phyloP scores from a whole-genome alignment of 1,140 invertebrate genomes.

The Caerostris darwini region DNA sequence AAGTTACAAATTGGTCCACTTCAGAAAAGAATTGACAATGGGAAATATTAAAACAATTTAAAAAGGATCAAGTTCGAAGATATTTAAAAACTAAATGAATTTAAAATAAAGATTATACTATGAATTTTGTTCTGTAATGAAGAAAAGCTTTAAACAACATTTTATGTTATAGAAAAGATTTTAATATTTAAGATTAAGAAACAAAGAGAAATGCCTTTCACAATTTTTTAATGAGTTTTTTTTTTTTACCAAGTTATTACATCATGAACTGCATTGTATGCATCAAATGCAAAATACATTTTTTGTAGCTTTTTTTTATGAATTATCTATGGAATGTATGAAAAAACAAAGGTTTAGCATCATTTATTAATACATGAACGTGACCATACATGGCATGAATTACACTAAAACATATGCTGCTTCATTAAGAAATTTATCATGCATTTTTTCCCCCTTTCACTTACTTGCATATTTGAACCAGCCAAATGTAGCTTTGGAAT shows the following conservation, averaged over 20 bases:
- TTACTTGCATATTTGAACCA: slow-evolving; percentile 73
- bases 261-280: slow-evolving; percentile 63
- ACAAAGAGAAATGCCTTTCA: slow-evolving; percentile 57
- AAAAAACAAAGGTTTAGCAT: slow-evolving; percentile 63
- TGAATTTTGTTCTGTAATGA: not conserved
- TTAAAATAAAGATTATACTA: too few relatives aligned
- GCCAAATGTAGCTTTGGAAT: slow-evolving; percentile 65
- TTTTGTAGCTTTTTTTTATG: slow-evolving; percentile 56
- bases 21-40: not conserved
- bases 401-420: slow-evolving; percentile 67
- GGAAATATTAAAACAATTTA: not conserved
- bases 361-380: slow-evolving; percentile 62
- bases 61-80: not conserved
- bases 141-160: too few relatives aligned
- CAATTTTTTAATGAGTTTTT: slow-evolving; percentile 60
- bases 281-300: slow-evolving; percentile 68
- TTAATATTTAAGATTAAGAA: slow-evolving; percentile 2
- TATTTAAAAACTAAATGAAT: not conserved
- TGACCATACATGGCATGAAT: slow-evolving; percentile 71
- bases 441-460: slow-evolving; percentile 10
- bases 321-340: slow-evolving; percentile 74
- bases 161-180: too few relatives aligned
- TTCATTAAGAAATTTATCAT: slow-evolving; percentile 63
- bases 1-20: slow-evolving; percentile 6
- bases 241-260: slow-evolving; percentile 62